A percentile compares a stretch with the other conserved stretches of the same genome.
phyloP scores from a whole-genome alignment of 2,888 invertebrate genomes.

The Oasisia sp. region DNA sequence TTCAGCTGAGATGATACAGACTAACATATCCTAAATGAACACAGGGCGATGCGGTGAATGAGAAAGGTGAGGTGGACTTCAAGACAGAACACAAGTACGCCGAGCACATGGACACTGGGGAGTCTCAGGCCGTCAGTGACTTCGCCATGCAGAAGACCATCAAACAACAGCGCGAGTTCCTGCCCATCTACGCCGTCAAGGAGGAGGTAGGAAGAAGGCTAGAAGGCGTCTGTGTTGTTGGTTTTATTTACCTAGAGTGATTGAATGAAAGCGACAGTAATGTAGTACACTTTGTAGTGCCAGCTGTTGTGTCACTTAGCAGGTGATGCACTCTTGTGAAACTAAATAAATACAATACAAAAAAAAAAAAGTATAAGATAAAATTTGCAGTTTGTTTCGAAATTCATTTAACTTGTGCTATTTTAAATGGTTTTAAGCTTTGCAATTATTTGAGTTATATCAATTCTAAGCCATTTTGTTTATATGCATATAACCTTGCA shows the following conservation, averaged over 20 bases:
- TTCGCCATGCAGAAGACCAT: slow-evolving; percentile 85
- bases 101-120: slow-evolving; percentile 77
- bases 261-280: too few relatives aligned
- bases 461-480: too few relatives aligned
- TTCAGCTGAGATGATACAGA: neutral
- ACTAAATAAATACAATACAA: too few relatives aligned
- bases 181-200: slow-evolving; percentile 95
- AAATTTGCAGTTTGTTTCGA: too few relatives aligned
- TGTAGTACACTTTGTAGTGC: too few relatives aligned
- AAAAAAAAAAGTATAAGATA: too few relatives aligned
- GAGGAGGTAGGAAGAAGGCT: slow-evolving; percentile 74
- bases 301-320: too few relatives aligned
- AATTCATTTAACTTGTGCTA: too few relatives aligned
- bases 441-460: too few relatives aligned
- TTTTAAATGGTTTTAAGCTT: too few relatives aligned
- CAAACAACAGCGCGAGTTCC: slow-evolving; percentile 85
- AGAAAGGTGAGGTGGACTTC: slow-evolving; percentile 83
- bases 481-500: too few relatives aligned
- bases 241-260: neutral
- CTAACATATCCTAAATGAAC: neutral
- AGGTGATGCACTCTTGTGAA: too few relatives aligned
- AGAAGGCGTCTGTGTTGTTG: neutral
- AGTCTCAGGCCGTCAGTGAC: slow-evolving; percentile 76
- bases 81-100: slow-evolving; percentile 96
- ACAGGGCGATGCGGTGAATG: slow-evolving; percentile 67